A percentile compares a stretch with the other conserved stretches of the same genome.
Conservation (phyloP, 35 echinoderm and acorn worm genomes). For the Stichopus chloronotus region DNA sequence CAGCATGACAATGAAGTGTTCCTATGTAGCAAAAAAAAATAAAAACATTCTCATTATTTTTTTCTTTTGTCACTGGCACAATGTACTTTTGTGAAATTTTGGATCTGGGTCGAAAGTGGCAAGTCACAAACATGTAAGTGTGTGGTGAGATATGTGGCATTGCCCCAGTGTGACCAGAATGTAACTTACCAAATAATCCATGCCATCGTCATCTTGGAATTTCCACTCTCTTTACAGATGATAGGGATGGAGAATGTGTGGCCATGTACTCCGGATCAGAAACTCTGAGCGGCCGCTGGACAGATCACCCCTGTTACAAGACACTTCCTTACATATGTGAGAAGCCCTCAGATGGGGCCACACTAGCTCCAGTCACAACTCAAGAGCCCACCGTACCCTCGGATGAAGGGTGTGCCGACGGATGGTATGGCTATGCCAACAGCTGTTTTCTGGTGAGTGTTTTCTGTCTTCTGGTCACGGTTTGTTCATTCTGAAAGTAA, state of each 20-base stretch:
- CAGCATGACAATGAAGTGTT: too few species aligned
- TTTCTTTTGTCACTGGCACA: too few species aligned
- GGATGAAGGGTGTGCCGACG: constrained; percentile 34
- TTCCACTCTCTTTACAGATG: constrained; percentile 44
- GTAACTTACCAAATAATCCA: too few species aligned
- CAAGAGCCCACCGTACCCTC: constrained; percentile 8
- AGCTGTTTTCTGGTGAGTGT: constrained; percentile 56
- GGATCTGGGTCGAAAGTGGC: too few species aligned
- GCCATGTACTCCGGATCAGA: constrained; percentile 60
- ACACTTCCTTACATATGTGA: constrained; percentile 83
- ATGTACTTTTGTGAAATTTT: too few species aligned
- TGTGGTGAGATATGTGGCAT: too few species aligned
- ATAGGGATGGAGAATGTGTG: constrained; percentile 72
- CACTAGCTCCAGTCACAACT: constrained; percentile 31
- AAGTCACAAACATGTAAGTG: too few species aligned
- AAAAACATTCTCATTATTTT: too few species aligned
- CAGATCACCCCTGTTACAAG: constrained; percentile 56
- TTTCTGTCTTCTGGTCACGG: background rate
- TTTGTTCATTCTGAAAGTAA: background rate
- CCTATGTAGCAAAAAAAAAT: too few species aligned
- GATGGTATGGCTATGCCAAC: constrained; percentile 57
- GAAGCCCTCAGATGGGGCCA: constrained; percentile 40
- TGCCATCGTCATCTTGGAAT: too few species aligned
- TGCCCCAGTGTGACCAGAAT: too few species aligned
- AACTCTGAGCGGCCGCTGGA: constrained; percentile 66